Conservation (phyloP, 2,797 vertebrate genomes). For the Petrocephalus sullivani region DNA sequence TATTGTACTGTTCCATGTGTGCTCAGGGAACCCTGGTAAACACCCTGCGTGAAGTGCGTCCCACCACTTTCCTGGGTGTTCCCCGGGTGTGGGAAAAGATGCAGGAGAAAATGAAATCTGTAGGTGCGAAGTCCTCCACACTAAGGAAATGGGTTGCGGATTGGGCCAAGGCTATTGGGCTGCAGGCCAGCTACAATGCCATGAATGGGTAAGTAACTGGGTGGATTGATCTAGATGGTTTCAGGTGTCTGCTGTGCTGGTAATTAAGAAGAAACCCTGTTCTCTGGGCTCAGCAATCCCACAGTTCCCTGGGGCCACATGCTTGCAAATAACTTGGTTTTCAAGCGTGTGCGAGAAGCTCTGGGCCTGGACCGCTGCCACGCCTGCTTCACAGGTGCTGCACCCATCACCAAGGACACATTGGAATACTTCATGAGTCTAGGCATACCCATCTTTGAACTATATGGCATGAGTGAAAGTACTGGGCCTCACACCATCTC, state of each 20-base stretch:
- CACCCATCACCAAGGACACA: constrained; percentile 69
- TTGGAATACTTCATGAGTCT: constrained; percentile 76
- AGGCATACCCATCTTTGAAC: constrained; percentile 59
- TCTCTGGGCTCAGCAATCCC: constrained; percentile 48
- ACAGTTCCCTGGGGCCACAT: constrained; percentile 66
- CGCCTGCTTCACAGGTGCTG: constrained; percentile 59
- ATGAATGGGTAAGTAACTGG: constrained; percentile 60
- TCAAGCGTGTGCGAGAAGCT: constrained; percentile 57
- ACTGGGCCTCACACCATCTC: constrained; percentile 64
- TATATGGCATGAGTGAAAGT: constrained; percentile 76
- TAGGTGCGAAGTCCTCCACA: constrained; percentile 51
- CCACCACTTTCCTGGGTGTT: constrained; percentile 67
- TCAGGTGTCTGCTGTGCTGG: neutral
- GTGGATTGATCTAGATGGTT: neutral
- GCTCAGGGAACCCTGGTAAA: constrained; percentile 60
- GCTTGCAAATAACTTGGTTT: constrained; percentile 64
- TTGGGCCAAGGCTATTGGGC: constrained; percentile 67
- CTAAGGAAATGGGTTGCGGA: constrained; percentile 53
- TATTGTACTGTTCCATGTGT: neutral
- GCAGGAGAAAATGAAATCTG: constrained; percentile 64
- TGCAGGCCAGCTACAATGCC: constrained; percentile 61
- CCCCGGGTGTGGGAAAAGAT: constrained; percentile 78
- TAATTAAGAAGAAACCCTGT: neutral
- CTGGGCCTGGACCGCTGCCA: constrained; percentile 67
- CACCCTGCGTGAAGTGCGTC: constrained; percentile 64